Evolutionary conservation across 1,140 invertebrate genomes (phyloP).

Genomic region (Neelides sp.): DNA sequence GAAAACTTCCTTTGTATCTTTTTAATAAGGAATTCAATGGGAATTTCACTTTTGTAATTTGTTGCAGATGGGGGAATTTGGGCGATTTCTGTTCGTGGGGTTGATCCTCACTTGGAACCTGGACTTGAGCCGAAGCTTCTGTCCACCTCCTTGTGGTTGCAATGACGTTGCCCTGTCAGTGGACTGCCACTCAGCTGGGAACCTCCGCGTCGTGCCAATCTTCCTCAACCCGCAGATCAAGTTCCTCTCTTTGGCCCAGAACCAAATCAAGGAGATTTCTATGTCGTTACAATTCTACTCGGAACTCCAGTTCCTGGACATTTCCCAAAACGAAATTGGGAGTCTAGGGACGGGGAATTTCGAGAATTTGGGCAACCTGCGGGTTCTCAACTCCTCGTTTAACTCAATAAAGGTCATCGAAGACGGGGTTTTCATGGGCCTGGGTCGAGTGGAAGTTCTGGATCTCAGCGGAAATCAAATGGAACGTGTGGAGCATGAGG

Average conservation of each 20-base stretch:
- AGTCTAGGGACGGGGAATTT: constrained; percentile 66
- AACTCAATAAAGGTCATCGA: constrained; percentile 56
- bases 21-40: too few species aligned
- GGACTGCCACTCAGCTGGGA: constrained; percentile 55
- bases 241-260: constrained; percentile 34
- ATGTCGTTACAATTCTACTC: constrained; percentile 59
- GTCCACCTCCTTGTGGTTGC: constrained; percentile 65
- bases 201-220: constrained; percentile 25
- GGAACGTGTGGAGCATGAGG: constrained; percentile 50
- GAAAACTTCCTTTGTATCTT: too few species aligned
- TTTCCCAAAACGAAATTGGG: constrained; percentile 66
- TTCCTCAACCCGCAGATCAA: constrained; percentile 34
- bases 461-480: constrained; percentile 67
- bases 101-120: not conserved
- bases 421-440: constrained; percentile 60
- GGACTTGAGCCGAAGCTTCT: constrained; percentile 38
- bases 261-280: constrained; percentile 32
- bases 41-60: too few species aligned
- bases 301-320: constrained; percentile 59
- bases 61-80: not conserved
- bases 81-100: not conserved
- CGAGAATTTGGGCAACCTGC: constrained; percentile 53
- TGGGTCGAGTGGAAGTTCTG: constrained; percentile 51
- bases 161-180: constrained; percentile 59
- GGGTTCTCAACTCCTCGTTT: constrained; percentile 57